Evolutionary conservation across 2,113 vertebrate species (phyloP), one percentile per base, ranked within the genome.

Genomic region (Ariopsis seemanni): DNA sequence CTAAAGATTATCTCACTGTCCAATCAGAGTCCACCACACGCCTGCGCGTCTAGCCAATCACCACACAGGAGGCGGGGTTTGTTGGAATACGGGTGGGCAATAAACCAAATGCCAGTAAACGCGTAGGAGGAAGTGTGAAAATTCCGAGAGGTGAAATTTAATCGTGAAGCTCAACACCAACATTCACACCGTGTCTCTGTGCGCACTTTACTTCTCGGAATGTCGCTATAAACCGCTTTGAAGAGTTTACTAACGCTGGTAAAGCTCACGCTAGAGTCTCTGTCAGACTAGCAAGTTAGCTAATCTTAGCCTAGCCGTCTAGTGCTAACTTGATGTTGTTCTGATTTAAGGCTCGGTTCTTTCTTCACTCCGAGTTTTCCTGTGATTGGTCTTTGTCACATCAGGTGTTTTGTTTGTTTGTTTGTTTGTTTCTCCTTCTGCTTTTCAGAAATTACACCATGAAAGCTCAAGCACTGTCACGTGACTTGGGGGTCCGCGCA

Each of bases 401-500:
- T 71, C 67, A 30, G n/a, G 4, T 30, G 2, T 1, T 74, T 34
- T 65, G 22, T 48, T 27, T 60, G 34, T 34, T 34, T 34, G 34
- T 42, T 42, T 42, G 42, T 42, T 42, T 42, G 42, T 42, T 4
- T 4, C 3, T 75, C 11, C 10, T 88, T 50, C 42, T 85, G 42
- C 22, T 9, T 86, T 78, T 42, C 82, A 89, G 90, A 60, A 71
- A 9, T 85, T n/a, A 2, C 62, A 67, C 84, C 81, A 90, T 90
- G 91, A 89, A 88, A 82, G 42, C 17, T 53, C 77, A 83, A 55
- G 55, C 25, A 57, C 88, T 83, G 80, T 60, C 89, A 52, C 91
- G 91, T 57, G 89, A 91, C 83, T 42, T 88, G 82, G 89, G 89
- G 58, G 90, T 74, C 84, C 48, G 14, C n/a, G 27, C 42, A 57